Conservation (phyloP, 2,888 invertebrate genomes). For the Alloscopus bannaensis region DNA sequence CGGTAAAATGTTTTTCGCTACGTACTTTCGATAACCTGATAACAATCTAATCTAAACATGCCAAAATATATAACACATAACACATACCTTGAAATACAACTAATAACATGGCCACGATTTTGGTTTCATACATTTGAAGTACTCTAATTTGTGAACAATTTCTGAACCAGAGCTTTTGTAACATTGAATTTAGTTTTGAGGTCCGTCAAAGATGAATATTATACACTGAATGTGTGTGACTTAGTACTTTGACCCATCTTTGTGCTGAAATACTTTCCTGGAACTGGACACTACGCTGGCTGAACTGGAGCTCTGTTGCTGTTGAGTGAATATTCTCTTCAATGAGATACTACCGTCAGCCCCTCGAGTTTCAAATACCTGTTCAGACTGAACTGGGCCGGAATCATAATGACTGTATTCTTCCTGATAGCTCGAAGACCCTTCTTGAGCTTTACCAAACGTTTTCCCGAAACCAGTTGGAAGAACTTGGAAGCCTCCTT, state of each 20-base stretch:
- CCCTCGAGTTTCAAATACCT: conserved; percentile 69
- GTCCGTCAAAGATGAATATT: conserved; percentile 1
- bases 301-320: conserved; percentile 71
- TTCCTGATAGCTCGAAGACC: conserved; percentile 57
- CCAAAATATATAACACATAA: too few relatives aligned
- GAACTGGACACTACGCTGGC: conserved; percentile 68
- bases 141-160: conserved; percentile 18
- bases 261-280: conserved; percentile 69
- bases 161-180: neutral
- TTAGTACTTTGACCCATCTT: conserved; percentile 63
- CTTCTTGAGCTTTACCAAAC: conserved; percentile 65
- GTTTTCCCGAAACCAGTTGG: conserved; percentile 66
- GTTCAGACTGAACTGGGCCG: conserved; percentile 70
- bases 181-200: neutral
- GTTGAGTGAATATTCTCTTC: conserved; percentile 71
- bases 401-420: conserved; percentile 71
- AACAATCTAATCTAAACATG: conserved; percentile 15
- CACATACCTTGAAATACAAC: conserved; percentile 33
- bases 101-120: neutral
- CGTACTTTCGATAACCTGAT: neutral
- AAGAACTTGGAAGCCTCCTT: conserved; percentile 67
- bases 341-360: conserved; percentile 71
- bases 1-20: neutral
- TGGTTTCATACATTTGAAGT: neutral
- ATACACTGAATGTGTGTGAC: neutral